phyloP scores from a whole-genome alignment of 53 echinoderm and acorn worm genomes.

The Echinarachnius parma region DNA sequence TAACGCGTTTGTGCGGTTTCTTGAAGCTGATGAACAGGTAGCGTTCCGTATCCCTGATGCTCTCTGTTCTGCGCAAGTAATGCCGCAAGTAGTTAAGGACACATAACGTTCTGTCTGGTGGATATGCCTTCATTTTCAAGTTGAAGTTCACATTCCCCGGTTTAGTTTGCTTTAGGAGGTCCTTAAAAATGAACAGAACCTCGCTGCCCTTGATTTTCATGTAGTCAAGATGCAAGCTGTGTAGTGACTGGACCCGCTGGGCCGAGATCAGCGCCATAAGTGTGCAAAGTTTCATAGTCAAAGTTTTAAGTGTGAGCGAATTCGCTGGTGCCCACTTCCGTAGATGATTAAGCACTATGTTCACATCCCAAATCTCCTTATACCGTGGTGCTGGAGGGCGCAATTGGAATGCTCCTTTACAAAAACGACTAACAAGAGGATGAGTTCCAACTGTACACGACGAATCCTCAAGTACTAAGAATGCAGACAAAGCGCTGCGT shows the following conservation, averaged over 20 bases:
- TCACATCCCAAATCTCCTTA: conserved; percentile 3
- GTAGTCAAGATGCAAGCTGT: background rate
- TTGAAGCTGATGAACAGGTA: conserved; percentile 29
- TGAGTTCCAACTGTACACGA: conserved; percentile 7
- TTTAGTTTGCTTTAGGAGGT: conserved; percentile 22
- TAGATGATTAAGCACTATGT: background rate
- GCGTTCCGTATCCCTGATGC: conserved; percentile 1
- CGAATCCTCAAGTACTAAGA: background rate
- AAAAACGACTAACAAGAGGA: conserved; percentile 17
- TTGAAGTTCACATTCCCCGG: conserved; percentile 9
- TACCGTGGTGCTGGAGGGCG: conserved; percentile 19
- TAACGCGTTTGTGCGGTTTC: background rate
- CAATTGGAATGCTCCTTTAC: conserved; percentile 13
- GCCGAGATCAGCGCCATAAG: conserved; percentile 13
- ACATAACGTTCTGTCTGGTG: conserved; percentile 20
- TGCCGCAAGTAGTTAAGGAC: conserved; percentile 10
- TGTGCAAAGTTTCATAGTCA: conserved; percentile 17
- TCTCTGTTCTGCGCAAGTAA: conserved; percentile 5
- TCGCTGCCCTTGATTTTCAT: conserved; percentile 8
- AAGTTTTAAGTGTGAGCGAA: background rate
- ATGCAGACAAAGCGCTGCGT: conserved; percentile 7
- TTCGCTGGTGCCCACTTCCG: conserved; percentile 10
- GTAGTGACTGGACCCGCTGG: conserved; percentile 6
- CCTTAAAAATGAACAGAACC: background rate
- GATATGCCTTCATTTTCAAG: conserved; percentile 6